Evolutionary conservation across 2,797 vertebrate species (phyloP).

Genomic region (Poecilia velifera): DNA sequence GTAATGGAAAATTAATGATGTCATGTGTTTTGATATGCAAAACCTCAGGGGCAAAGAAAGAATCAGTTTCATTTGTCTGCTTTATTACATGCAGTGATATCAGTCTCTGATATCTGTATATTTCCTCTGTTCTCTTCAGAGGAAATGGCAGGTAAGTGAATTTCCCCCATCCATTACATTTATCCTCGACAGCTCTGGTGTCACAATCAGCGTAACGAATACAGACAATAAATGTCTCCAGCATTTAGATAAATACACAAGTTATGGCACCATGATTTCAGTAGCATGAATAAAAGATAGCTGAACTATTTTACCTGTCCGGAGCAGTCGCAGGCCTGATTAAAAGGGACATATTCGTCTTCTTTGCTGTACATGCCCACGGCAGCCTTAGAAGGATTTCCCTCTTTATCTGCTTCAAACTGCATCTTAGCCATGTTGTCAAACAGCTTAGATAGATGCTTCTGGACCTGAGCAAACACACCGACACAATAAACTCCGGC

Average conservation of each 20-base stretch:
- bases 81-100: constrained; percentile 46
- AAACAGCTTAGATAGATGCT: constrained; percentile 94
- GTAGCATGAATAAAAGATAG: constrained; percentile 11
- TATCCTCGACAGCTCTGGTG: constrained; percentile 8
- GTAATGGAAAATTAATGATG: constrained; percentile 69
- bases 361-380: constrained; percentile 97
- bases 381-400: constrained; percentile 78
- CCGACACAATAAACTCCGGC: constrained; percentile 18
- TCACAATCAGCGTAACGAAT: constrained; percentile 23
- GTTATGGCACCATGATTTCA: not conserved
- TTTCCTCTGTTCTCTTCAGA: constrained; percentile 9
- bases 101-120: constrained; percentile 39
- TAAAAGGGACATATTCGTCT: constrained; percentile 91
- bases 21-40: constrained; percentile 66
- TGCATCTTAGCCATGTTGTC: constrained; percentile 91
- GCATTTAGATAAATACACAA: constrained; percentile 12
- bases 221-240: constrained; percentile 19
- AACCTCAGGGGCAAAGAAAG: constrained; percentile 43
- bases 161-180: constrained; percentile 16
- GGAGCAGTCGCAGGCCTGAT: constrained; percentile 87
- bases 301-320: constrained; percentile 84
- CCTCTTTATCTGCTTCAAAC: constrained; percentile 83
- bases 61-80: constrained; percentile 44
- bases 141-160: constrained; percentile 24
- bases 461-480: constrained; percentile 85